These are phyloP conservation scores for Typhlomys cinereus DNA, from an alignment of 2,113 vertebrate species.

Conservation along the genomic window DNA sequence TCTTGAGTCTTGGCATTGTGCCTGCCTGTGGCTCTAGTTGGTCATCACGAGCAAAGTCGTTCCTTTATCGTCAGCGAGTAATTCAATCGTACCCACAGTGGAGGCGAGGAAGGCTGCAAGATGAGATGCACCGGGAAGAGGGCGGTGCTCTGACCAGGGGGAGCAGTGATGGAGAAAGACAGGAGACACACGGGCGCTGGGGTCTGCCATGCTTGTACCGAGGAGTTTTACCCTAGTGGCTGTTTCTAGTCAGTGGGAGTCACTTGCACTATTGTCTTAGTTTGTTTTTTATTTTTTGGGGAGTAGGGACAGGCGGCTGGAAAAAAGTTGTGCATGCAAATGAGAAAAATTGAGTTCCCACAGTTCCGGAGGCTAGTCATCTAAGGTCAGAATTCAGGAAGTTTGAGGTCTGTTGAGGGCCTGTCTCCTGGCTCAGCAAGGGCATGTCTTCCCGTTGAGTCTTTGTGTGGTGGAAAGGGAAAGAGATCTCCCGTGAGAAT, in stretches of 20 bases:
- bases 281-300: no score
- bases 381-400: no score
- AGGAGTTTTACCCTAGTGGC: neutral
- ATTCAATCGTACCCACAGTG: neutral
- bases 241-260: neutral
- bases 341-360: neutral
- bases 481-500: no score
- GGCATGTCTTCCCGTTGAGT: neutral
- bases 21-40: neutral
- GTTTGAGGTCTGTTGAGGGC: neutral
- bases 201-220: neutral
- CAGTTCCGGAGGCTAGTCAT: neutral
- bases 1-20: neutral
- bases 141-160: neutral
- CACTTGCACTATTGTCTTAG: neutral
- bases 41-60: neutral
- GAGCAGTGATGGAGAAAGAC: no score
- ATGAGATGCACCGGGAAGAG: rapidly evolving
- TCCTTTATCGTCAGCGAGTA: neutral
- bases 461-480: neutral
- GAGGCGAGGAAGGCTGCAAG: neutral
- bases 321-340: no score
- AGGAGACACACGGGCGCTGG: neutral
- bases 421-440: neutral
- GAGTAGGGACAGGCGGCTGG: no score